phyloP scores from a whole-genome alignment of 2,797 vertebrate species.

The Pipistrellus nathusii region DNA sequence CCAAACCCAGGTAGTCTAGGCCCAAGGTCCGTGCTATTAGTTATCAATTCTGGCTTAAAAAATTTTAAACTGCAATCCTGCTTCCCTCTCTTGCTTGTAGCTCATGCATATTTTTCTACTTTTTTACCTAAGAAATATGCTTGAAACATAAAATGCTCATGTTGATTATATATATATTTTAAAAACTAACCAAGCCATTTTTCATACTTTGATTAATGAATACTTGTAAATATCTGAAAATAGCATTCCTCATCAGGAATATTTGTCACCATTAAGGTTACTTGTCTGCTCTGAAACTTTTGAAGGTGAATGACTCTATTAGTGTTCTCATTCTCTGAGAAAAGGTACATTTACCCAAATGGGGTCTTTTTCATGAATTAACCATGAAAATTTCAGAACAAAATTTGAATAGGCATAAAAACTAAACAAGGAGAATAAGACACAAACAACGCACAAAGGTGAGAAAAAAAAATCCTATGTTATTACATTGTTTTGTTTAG shows the following conservation, averaged over 20 bases:
- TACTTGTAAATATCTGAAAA: constrained; percentile 8
- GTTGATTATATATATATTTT: neutral
- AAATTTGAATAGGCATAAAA: constrained; percentile 23
- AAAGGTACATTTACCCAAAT: constrained; percentile 38
- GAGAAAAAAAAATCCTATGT: neutral
- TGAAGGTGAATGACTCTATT: neutral
- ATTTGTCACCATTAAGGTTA: neutral
- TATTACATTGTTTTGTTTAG: neutral
- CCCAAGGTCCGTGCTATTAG: neutral
- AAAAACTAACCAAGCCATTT: neutral
- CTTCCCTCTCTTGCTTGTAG: constrained; percentile 9
- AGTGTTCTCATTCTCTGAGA: neutral
- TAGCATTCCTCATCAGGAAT: neutral
- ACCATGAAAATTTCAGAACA: constrained; percentile 13
- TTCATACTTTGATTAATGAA: neutral
- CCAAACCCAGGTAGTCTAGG: neutral
- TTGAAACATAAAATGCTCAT: neutral
- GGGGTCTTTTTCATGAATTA: neutral
- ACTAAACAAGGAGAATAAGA: neutral
- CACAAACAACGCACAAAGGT: neutral
- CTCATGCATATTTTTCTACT: neutral
- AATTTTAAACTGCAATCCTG: neutral
- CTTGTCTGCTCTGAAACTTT: neutral
- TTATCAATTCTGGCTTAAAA: neutral
- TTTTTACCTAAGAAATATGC: constrained; percentile 7